Evolutionary conservation across 1,140 invertebrate genomes (phyloP), one percentile per base, ranked within the genome.

Genomic region (Drosophila tsacasi): DNA sequence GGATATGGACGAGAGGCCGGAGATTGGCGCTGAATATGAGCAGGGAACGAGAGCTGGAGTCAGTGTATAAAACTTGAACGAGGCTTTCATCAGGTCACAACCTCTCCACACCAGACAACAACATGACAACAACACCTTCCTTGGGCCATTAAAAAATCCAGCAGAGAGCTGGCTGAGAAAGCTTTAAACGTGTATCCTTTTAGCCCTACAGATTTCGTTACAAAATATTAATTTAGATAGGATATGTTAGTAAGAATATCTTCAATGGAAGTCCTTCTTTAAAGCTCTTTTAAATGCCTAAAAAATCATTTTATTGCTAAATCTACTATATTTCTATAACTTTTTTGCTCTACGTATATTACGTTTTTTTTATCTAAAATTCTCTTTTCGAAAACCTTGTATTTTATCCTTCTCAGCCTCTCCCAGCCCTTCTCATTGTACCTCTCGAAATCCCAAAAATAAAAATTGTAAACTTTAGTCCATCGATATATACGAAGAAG

Each of bases 51-150:
- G 71, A 52, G 50, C 39, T 40, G 42, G 12, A 54, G 32, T 76
- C 71, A 79, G 62, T 83, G 71, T 73, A 79, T 68, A 76, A 67
- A 67, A 69, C 65, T 71, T 42, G 65, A 71, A 47, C 19, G 54
- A 72, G 59, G 52, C 76, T 80, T 66, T 62, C 49, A 74, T 49
- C 39, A 42, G 49, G 47, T 54, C 62, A 75, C 42, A 44, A 32
- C 27, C 67, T 71, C 50, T 58, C 40, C 67, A 35, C 54, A 57
- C 13, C 5, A 71, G 17, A 71, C 39, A 68, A 49, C 68, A 72
- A 13, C 21, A 39, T 46, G 32, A 73, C 37, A 57, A 73, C 37
- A 57, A 25, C 35, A 57, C 54, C 17, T 42, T 59, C 63, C 39
- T 68, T 21, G 32, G 46, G 27, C 50, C 32, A 61, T 65, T n/a